Base-by-base conservation (phyloP, 1,140 invertebrate species). In the Magallana ariakensis region DNA sequence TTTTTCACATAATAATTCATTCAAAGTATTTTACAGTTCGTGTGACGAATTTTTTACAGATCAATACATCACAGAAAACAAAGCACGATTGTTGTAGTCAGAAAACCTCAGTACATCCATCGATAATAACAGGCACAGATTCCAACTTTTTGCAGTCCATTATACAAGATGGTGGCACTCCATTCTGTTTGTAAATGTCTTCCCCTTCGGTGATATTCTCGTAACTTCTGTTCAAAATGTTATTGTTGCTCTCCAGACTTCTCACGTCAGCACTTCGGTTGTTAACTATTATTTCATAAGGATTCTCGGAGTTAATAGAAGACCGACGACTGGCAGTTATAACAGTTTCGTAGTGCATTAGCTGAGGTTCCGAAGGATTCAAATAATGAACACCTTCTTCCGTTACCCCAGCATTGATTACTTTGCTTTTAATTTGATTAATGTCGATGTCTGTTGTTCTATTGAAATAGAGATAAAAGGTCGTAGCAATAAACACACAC, bases 71-170 rank as follows among this genome's bases (percentile, higher is more conserved):
- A 75, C 66, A 75, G 22, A 75, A 19, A 75, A 75, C 66, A 75
- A 75, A 75, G 66, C 66, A 26, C 66, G 66, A 26, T 46, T 75
- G 66, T 75, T 19, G 66, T 75, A 33, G 5, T 75, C 66, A 75
- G 66, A 75, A 75, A 75, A 75, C 66, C 22, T 75, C 66, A 11
- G 66, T 75, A 75, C 66, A 75, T 26, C 66, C 66, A 75, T 75
- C 66, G 33, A 75, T 75, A 75, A 75, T 75, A 19, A 75, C 66
- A 19, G 66, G 66, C 22, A 75, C 66, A 10, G 66, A 75, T 75
- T 75, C 66, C 22, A 75, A 26, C 15, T 75, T 75, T 75, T 75
- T 75, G 66, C 66, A 75, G 66, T 75, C 66, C 26, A 75, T 75
- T 33, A 75, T 75, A 19, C 26, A 75, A 75, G 66, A 75, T 75